Conservation (phyloP, 2,113 vertebrate species). For the Pterocles gutturalis region DNA sequence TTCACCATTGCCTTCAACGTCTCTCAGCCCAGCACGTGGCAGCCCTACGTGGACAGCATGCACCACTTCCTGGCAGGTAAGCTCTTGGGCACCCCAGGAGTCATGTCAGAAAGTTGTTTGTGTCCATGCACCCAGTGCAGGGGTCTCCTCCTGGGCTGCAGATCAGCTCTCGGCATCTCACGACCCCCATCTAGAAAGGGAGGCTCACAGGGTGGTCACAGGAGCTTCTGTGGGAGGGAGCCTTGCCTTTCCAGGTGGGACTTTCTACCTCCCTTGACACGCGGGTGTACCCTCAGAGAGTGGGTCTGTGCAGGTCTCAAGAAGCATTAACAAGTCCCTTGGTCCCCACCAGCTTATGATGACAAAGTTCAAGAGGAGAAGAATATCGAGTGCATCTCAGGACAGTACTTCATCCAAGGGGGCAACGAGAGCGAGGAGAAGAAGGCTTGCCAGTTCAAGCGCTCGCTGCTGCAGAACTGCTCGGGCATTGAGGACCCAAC, state of each 20-base stretch:
- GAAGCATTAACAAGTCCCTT: not conserved
- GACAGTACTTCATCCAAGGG: slow-evolving; percentile 92
- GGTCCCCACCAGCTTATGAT: slow-evolving; percentile 84
- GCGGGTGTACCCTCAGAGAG: rapidly evolving
- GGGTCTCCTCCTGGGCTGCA: not conserved
- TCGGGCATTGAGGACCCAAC: slow-evolving; percentile 88
- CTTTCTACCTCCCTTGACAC: not conserved
- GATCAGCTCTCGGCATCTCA: not conserved
- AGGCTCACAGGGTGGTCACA: not conserved
- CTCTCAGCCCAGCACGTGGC: slow-evolving; percentile 89
- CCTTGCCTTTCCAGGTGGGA: not conserved
- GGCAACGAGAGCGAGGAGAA: slow-evolving; percentile 83
- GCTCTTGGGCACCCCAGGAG: not conserved
- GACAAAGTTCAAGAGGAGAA: slow-evolving; percentile 91
- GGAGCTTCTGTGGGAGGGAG: not conserved
- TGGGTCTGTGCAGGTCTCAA: not conserved
- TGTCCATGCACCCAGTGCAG: not conserved
- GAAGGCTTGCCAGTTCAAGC: slow-evolving; percentile 94
- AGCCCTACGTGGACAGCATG: slow-evolving; percentile 86
- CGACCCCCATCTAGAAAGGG: not conserved
- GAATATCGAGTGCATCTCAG: slow-evolving; percentile 86
- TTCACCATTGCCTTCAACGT: slow-evolving; percentile 89
- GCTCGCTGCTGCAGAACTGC: slow-evolving; percentile 89
- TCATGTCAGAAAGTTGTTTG: rapidly evolving
- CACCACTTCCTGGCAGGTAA: slow-evolving; percentile 90